These are phyloP conservation scores for Ecliptopera silaceata DNA, from an alignment of 2,888 invertebrate genomes.

Conservation along the genomic window DNA sequence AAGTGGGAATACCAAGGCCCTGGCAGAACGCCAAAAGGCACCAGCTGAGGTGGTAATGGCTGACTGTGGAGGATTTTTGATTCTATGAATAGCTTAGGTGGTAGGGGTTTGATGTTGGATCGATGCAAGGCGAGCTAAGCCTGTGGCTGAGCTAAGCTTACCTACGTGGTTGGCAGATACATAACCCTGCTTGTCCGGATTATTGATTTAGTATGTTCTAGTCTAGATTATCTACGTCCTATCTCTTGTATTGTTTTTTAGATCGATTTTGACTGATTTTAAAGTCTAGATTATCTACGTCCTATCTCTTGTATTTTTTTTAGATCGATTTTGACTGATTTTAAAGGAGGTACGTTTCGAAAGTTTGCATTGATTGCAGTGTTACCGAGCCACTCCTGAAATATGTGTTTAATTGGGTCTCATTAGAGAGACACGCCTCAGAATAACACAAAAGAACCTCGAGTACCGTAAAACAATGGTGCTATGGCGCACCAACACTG, in stretches of 20 bases:
- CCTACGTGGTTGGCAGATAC: neutral
- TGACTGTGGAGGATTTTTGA: conserved; percentile 12
- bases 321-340: no score
- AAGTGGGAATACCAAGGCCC: neutral
- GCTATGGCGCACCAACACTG: neutral
- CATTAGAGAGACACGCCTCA: conserved; percentile 15
- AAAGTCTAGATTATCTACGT: no score
- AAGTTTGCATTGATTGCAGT: neutral
- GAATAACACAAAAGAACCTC: conserved; percentile 20
- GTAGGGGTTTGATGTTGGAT: conserved; percentile 11
- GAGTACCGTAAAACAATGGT: conserved; percentile 29
- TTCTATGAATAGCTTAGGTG: conserved; percentile 20
- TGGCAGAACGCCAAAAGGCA: conserved; percentile 21
- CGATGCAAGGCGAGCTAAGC: conserved; percentile 13
- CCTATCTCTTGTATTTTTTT: no score
- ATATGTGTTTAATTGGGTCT: conserved; percentile 14
- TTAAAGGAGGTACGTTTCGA: no score
- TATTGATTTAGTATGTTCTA: neutral
- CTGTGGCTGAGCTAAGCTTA: neutral
- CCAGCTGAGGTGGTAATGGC: conserved; percentile 20
- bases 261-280: no score
- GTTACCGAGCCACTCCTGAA: neutral
- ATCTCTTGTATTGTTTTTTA: no score
- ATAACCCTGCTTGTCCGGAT: neutral
- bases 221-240: no score